Evolutionary conservation across 2,113 vertebrate species (phyloP).

Genomic region (Python bivittatus): DNA sequence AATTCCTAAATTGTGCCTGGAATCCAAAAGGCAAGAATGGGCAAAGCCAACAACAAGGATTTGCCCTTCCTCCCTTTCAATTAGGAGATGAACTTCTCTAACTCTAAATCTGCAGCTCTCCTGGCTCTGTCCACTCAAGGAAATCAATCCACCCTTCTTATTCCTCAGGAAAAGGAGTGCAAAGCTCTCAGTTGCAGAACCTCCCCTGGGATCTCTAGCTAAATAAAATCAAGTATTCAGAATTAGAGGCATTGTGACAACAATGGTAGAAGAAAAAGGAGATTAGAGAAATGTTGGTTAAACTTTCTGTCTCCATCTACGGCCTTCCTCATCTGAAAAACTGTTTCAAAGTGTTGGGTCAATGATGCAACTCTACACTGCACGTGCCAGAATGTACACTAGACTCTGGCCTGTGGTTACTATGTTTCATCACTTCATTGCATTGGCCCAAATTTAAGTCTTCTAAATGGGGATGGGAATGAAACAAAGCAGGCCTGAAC

Average conservation of each 20-base stretch:
- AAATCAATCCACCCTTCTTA: neutral
- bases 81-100: neutral
- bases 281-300: neutral
- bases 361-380: neutral
- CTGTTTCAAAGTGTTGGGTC: neutral
- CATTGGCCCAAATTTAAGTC: neutral
- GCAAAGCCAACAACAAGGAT: neutral
- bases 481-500: neutral
- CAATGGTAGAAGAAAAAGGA: neutral
- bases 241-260: neutral
- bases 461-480: neutral
- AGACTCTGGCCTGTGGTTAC: neutral
- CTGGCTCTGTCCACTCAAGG: neutral
- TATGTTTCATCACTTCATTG: neutral
- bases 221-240: neutral
- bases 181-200: neutral
- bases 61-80: neutral
- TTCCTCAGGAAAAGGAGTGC: neutral
- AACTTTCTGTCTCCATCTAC: neutral
- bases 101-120: too few relatives aligned
- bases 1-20: neutral
- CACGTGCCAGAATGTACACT: neutral
- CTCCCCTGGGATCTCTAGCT: neutral
- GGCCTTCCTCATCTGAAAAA: neutral
- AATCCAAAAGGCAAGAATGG: neutral